phyloP scores from a whole-genome alignment of 2,888 invertebrate genomes.

The Meliscaeva auricollis region DNA sequence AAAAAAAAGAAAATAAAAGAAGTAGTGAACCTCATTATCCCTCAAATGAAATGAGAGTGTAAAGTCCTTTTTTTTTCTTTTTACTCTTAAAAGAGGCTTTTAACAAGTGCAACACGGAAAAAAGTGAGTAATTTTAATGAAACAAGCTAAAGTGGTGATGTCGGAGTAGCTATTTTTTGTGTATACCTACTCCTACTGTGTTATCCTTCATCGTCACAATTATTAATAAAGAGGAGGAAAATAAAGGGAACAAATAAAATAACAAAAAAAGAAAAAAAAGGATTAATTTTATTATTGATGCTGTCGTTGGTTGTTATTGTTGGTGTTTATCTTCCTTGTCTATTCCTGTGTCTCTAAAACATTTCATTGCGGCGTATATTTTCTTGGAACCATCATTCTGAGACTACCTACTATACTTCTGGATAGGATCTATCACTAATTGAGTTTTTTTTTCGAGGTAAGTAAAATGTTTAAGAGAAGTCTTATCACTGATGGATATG shows the following conservation, averaged over 20 bases:
- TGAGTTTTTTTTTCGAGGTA: constrained; percentile 66
- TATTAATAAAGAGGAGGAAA: constrained; percentile 14
- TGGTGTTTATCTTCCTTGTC: neutral
- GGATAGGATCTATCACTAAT: constrained; percentile 64
- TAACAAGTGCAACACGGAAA: constrained; percentile 40
- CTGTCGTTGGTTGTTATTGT: constrained; percentile 6
- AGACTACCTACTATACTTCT: neutral
- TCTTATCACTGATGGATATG: constrained; percentile 25
- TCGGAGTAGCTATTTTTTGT: constrained; percentile 34
- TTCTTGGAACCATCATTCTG: neutral
- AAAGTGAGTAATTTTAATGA: constrained; percentile 68
- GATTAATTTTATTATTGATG: constrained; percentile 60
- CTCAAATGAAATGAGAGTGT: constrained; percentile 47
- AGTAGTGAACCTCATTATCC: constrained; percentile 70
- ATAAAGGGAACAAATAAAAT: neutral
- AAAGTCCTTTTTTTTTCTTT: constrained; percentile 21
- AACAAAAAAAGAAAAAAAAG: constrained; percentile 28
- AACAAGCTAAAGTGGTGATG: constrained; percentile 39
- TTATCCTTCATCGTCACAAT: constrained; percentile 47
- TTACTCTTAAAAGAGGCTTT: constrained; percentile 36
- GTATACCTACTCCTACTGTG: constrained; percentile 28
- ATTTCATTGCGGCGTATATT: neutral
- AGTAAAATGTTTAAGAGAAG: constrained; percentile 29
- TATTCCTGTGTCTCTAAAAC: neutral
- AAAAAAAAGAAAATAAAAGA: constrained; percentile 20